phyloP scores from a whole-genome alignment of 2,888 invertebrate species.

The Odontocerum albicorne region DNA sequence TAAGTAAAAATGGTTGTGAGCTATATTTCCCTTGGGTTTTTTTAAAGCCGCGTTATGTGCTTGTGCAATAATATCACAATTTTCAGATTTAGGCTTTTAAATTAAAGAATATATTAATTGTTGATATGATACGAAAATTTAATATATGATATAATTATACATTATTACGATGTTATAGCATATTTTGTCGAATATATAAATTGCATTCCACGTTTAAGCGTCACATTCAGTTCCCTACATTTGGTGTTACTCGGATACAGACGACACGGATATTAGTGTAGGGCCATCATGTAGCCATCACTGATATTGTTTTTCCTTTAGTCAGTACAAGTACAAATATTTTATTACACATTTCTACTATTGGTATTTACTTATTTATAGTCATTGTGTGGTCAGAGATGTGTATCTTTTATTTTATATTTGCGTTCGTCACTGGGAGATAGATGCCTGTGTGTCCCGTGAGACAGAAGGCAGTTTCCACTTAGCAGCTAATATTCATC shows the following conservation, averaged over 20 bases:
- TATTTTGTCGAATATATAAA: conserved; percentile 44
- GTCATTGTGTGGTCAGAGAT: conserved; percentile 39
- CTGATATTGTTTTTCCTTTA: conserved; percentile 60
- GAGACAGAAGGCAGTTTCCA: no score
- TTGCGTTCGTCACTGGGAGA: neutral
- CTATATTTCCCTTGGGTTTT: conserved; percentile 58
- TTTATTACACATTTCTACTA: conserved; percentile 62
- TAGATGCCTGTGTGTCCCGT: neutral
- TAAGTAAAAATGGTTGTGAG: conserved; percentile 58
- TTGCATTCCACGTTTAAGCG: conserved; percentile 60
- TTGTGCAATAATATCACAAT: conserved; percentile 64
- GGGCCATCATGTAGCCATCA: conserved; percentile 30
- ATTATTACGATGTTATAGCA: conserved; percentile 60
- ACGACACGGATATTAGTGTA: no score
- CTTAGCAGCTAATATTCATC: no score
- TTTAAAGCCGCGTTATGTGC: conserved; percentile 57
- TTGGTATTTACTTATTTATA: conserved; percentile 59
- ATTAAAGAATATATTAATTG: conserved; percentile 65
- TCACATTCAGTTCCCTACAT: conserved; percentile 29
- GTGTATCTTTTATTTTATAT: conserved; percentile 11
- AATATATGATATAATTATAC: conserved; percentile 64
- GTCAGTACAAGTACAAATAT: conserved; percentile 85
- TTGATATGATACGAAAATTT: conserved; percentile 65
- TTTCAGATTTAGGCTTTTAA: conserved; percentile 63
- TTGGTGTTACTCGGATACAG: neutral